phyloP scores from a whole-genome alignment of 2,797 vertebrate genomes.

The Manis pentadactyla region DNA sequence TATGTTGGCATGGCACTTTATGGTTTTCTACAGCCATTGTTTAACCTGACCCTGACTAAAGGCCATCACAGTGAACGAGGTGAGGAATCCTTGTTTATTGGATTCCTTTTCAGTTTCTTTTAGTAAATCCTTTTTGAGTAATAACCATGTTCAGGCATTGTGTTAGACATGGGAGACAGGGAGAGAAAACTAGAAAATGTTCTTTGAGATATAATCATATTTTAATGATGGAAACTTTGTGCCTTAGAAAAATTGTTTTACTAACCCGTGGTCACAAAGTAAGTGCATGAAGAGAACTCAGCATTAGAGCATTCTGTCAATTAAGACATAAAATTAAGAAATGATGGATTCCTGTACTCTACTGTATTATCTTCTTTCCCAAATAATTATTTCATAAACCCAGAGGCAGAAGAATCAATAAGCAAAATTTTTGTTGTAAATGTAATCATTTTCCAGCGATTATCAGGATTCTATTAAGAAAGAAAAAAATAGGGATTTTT shows the following conservation, averaged over 20 bases:
- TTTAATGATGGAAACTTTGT: not conserved
- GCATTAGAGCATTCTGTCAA: not conserved
- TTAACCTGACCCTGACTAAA: not conserved
- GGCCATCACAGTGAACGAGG: not conserved
- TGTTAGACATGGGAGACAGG: not conserved
- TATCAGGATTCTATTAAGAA: not conserved
- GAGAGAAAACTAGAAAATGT: not conserved
- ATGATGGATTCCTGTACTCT: not conserved
- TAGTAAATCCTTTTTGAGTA: not conserved
- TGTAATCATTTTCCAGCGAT: not conserved
- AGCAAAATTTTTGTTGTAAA: not conserved
- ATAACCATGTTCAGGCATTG: not conserved
- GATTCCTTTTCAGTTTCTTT: not conserved
- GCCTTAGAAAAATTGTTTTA: not conserved
- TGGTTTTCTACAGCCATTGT: not conserved
- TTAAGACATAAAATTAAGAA: conserved; percentile 11
- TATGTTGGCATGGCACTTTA: not conserved
- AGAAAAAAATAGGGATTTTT: not conserved
- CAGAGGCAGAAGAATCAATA: not conserved
- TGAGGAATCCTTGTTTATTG: not conserved
- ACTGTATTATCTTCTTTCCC: not conserved
- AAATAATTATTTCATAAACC: not conserved
- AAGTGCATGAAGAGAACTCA: not conserved
- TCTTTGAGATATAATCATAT: not conserved
- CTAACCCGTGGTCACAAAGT: not conserved